phyloP scores from a whole-genome alignment of 64 coral and sea anemone genomes.

The Orbicella faveolata region DNA sequence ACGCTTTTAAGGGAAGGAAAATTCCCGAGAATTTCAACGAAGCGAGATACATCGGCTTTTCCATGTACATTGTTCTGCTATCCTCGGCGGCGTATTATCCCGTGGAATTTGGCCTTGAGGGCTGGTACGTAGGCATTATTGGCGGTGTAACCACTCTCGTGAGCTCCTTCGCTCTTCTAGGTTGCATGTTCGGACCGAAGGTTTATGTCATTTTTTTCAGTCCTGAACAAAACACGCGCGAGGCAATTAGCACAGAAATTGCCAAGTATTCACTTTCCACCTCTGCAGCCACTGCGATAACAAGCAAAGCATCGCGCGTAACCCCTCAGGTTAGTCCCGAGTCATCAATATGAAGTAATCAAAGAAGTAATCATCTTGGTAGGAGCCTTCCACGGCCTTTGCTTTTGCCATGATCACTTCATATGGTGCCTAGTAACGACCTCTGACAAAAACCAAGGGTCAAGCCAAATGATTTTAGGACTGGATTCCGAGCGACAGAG shows the following conservation, averaged over 20 bases:
- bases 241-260: constrained; percentile 42
- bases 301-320: not conserved
- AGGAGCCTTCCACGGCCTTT: too few species aligned
- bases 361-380: not conserved
- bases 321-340: not conserved
- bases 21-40: constrained; percentile 81
- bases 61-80: constrained; percentile 61
- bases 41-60: constrained; percentile 64
- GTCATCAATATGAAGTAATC: not conserved
- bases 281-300: not conserved
- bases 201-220: constrained; percentile 48
- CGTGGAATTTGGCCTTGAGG: constrained; percentile 43
- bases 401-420: too few species aligned
- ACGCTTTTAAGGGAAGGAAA: constrained; percentile 48
- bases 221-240: constrained; percentile 67
- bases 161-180: constrained; percentile 58
- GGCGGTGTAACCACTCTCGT: constrained; percentile 45
- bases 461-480: too few species aligned
- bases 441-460: too few species aligned
- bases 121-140: constrained; percentile 67
- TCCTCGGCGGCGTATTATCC: constrained; percentile 56
- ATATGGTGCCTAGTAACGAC: too few species aligned
- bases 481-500: too few species aligned
- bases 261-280: not conserved
- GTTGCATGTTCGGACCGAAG: constrained; percentile 73